Conservation (phyloP, 92 coral and sea anemone species). For the Diadumene lineata region DNA sequence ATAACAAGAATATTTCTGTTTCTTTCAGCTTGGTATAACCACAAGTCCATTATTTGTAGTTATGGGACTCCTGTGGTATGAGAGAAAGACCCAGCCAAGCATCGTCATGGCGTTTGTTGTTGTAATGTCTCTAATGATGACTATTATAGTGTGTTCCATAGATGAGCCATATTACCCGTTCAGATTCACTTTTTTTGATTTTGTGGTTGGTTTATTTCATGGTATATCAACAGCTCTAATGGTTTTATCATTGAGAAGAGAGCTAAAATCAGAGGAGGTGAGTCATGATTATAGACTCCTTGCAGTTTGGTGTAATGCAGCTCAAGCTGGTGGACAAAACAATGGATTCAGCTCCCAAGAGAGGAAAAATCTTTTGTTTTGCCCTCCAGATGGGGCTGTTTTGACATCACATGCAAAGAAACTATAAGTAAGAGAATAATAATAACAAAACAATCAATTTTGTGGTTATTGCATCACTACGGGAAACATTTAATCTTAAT, state of each 20-base stretch:
- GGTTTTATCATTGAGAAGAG: conserved; percentile 26
- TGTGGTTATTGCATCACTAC: too few relatives aligned
- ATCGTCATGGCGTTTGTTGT: conserved; percentile 25
- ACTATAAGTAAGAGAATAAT: too few relatives aligned
- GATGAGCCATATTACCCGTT: conserved; percentile 37
- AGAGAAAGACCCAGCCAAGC: conserved; percentile 28
- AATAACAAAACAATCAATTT: too few relatives aligned
- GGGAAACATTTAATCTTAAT: too few relatives aligned
- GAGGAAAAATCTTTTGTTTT: too few relatives aligned
- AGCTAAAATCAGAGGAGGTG: conserved; percentile 32
- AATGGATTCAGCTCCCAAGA: too few relatives aligned
- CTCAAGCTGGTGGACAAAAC: too few relatives aligned
- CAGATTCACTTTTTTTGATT: conserved; percentile 27
- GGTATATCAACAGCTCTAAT: conserved; percentile 26
- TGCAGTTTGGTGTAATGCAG: not conserved
- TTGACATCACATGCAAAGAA: too few relatives aligned
- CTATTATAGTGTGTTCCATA: conserved; percentile 39
- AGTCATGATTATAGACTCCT: too few relatives aligned
- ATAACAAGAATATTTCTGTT: too few relatives aligned
- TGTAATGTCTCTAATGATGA: conserved; percentile 19
- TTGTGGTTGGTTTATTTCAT: conserved; percentile 33
- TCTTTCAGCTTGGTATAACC: conserved; percentile 32
- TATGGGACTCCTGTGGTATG: conserved; percentile 26
- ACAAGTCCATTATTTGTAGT: conserved; percentile 26
- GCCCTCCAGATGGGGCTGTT: too few relatives aligned